Conservation (phyloP, 2,888 invertebrate genomes). For the Tiphia femorata region DNA sequence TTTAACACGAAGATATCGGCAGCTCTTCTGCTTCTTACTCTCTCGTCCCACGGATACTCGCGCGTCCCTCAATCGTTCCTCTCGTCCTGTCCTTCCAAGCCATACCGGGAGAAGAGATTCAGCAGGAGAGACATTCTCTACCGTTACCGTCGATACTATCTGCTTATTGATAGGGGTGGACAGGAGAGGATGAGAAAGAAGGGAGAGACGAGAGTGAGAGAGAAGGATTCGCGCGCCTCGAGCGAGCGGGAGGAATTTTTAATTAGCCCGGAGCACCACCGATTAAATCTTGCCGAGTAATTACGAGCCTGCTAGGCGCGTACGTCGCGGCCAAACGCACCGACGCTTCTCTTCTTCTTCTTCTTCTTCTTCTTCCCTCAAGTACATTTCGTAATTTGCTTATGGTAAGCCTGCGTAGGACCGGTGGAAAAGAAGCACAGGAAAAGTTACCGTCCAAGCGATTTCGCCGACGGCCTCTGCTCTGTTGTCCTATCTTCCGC, state of each 20-base stretch:
- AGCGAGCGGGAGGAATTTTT: conserved; percentile 57
- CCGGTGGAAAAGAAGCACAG: no score
- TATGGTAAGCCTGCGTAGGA: no score
- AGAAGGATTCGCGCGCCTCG: no score
- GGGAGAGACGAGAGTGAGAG: no score
- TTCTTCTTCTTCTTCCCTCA: no score
- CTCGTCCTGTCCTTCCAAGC: conserved; percentile 29
- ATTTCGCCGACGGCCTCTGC: no score
- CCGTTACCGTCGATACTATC: conserved; percentile 53
- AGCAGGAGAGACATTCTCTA: conserved; percentile 53
- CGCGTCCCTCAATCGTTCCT: conserved; percentile 15
- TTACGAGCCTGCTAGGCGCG: conserved; percentile 45
- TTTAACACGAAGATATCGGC: conserved; percentile 41
- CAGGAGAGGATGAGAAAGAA: no score
- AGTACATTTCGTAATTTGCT: no score
- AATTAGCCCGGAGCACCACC: conserved; percentile 55
- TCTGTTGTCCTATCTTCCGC: no score
- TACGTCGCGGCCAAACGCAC: conserved; percentile 9
- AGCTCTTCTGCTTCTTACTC: not conserved
- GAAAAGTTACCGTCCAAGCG: no score
- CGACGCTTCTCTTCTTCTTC: no score
- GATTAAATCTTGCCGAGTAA: conserved; percentile 66
- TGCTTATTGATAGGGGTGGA: conserved; percentile 53
- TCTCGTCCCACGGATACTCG: no score
- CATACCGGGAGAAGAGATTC: conserved; percentile 38